These are phyloP conservation scores for Phyllopteryx taeniolatus DNA, from an alignment of 2,113 vertebrate species.

Conservation along the genomic window DNA sequence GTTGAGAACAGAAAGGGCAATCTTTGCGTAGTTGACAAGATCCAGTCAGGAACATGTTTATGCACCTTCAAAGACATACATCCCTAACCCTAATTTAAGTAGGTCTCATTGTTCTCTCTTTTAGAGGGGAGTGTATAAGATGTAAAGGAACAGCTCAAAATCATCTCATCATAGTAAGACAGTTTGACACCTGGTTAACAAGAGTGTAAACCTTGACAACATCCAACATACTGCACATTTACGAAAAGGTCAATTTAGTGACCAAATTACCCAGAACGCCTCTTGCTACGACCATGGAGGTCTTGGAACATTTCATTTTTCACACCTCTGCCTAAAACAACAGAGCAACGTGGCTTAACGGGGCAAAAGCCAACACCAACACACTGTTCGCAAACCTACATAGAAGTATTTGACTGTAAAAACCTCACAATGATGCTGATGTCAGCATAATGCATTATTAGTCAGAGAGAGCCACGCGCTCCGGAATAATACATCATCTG, in stretches of 20 bases:
- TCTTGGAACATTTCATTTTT: conserved; percentile 50
- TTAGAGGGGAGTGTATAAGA: too few relatives aligned
- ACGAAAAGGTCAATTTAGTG: background rate
- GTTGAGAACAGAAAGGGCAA: too few relatives aligned
- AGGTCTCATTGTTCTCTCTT: too few relatives aligned
- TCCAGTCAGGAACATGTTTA: too few relatives aligned
- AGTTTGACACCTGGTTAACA: too few relatives aligned
- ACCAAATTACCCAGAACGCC: conserved; percentile 31
- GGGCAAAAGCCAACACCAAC: conserved; percentile 21
- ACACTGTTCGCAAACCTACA: conserved; percentile 4
- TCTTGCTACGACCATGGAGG: conserved; percentile 39
- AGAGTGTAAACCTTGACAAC: too few relatives aligned
- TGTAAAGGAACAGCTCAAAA: too few relatives aligned
- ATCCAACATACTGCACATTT: too few relatives aligned
- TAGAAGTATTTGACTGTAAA: background rate
- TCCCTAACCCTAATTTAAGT: too few relatives aligned
- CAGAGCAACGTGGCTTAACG: conserved; percentile 21
- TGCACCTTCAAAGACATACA: too few relatives aligned
- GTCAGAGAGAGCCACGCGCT: conserved; percentile 15
- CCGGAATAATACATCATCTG: conserved; percentile 35
- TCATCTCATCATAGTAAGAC: too few relatives aligned
- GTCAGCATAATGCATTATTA: conserved; percentile 44
- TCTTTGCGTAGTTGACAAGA: too few relatives aligned
- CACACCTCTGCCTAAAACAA: conserved; percentile 58
- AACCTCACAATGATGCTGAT: conserved; percentile 22